Evolutionary conservation across 2,113 vertebrate genomes (phyloP).

Genomic region (Pomatorhinus ruficollis): DNA sequence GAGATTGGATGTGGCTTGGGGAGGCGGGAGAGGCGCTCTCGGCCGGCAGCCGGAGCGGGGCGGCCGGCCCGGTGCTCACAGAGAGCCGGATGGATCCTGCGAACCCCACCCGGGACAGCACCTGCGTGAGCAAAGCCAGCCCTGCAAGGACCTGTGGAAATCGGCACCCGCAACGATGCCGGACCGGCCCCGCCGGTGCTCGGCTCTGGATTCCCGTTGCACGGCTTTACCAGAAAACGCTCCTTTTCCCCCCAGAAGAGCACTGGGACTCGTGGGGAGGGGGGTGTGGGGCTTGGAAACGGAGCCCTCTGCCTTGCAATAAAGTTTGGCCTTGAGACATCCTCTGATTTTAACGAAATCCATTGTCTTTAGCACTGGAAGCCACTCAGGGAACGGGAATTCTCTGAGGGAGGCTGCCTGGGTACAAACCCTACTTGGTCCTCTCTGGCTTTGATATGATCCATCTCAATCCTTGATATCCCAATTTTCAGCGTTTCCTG

Average conservation of each 20-base stretch:
- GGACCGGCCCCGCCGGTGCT: not conserved
- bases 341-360: not conserved
- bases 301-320: not conserved
- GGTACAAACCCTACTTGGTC: fast-evolving
- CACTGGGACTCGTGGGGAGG: not conserved
- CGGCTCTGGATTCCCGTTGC: not conserved
- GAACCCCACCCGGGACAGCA: not conserved
- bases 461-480: not conserved
- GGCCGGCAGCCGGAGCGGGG: not conserved
- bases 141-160: not conserved
- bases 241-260: not conserved
- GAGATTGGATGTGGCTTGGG: not conserved
- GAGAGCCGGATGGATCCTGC: not conserved
- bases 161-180: not conserved
- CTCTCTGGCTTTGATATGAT: not conserved
- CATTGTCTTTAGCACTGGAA: fast-evolving
- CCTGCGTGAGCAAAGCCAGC: not conserved
- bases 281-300: not conserved
- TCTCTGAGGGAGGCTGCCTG: fast-evolving
- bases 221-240: fast-evolving
- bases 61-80: fast-evolving
- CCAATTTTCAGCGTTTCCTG: fast-evolving
- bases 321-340: conserved; percentile 48
- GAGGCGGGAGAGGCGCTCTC: not conserved
- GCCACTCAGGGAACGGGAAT: fast-evolving